Evolutionary conservation across 2,113 vertebrate genomes (phyloP).

Genomic region (Castor canadensis): DNA sequence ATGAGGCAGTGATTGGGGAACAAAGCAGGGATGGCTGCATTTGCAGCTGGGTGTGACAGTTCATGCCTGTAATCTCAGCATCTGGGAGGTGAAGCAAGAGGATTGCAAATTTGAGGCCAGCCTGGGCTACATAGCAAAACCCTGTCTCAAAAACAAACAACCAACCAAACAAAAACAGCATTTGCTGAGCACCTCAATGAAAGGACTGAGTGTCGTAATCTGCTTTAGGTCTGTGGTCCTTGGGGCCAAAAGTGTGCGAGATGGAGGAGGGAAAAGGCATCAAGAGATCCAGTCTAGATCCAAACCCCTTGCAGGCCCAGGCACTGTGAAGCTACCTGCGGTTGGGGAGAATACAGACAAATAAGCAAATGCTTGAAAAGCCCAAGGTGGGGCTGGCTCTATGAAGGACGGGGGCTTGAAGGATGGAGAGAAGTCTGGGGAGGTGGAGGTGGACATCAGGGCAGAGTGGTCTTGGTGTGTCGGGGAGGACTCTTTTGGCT

Average conservation of each 20-base stretch:
- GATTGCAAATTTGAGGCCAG: no score
- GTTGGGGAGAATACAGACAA: not conserved
- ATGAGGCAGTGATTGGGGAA: not conserved
- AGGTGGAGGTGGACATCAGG: not conserved
- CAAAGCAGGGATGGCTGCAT: fast-evolving
- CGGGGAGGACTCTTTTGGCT: not conserved
- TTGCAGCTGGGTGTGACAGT: not conserved
- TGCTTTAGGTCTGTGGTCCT: not conserved
- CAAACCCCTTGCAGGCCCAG: not conserved
- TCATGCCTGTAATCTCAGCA: not conserved
- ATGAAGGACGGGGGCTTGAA: not conserved
- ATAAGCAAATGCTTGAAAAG: not conserved
- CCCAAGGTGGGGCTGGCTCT: not conserved
- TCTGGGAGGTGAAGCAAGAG: not conserved
- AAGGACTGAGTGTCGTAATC: not conserved
- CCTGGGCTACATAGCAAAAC: not conserved
- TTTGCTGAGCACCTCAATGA: not conserved
- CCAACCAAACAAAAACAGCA: not conserved
- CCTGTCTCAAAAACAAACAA: no score
- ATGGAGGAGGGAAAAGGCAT: fast-evolving
- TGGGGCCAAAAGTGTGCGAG: not conserved
- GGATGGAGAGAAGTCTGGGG: not conserved
- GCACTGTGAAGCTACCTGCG: not conserved
- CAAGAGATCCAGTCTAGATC: no score
- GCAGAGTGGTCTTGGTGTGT: not conserved